Percentiles rank a stretch among this genome's conserved stretches.
Conservation (phyloP, 2,797 vertebrate genomes). For the Apogon talboti region DNA sequence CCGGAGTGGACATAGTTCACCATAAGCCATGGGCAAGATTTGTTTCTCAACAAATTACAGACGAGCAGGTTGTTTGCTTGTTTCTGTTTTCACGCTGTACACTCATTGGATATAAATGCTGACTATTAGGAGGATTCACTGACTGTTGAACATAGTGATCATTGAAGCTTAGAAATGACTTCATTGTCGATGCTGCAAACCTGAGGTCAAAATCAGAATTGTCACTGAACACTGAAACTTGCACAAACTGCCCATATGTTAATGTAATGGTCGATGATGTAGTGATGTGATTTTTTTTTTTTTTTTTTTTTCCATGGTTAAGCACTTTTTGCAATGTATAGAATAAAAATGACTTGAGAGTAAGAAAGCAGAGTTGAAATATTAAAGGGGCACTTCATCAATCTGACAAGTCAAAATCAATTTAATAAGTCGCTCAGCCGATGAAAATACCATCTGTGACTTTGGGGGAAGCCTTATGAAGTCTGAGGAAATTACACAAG, state of each 20-base stretch:
- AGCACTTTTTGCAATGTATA: background rate
- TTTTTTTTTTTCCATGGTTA: constrained; percentile 8
- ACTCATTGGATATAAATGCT: constrained; percentile 23
- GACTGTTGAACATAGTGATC: constrained; percentile 21
- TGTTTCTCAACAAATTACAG: constrained; percentile 4
- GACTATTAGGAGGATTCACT: constrained; percentile 50
- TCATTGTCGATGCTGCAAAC: background rate
- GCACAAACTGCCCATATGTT: background rate
- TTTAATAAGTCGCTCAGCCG: background rate
- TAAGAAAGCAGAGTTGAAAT: background rate
- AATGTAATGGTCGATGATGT: constrained; percentile 1
- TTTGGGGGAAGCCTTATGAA: constrained; percentile 21
- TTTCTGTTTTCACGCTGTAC: constrained; percentile 20
- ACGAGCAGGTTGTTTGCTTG: constrained; percentile 8
- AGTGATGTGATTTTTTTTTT: constrained; percentile 4
- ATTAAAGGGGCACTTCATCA: background rate
- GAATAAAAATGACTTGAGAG: background rate
- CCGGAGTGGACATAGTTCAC: constrained; percentile 10
- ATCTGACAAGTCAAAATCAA: constrained; percentile 6
- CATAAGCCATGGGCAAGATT: background rate
- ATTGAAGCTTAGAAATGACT: constrained; percentile 14
- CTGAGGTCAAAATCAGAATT: constrained; percentile 13
- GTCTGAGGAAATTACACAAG: constrained; percentile 9
- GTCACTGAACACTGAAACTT: constrained; percentile 5
- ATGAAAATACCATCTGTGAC: background rate